Base-by-base conservation (phyloP, 2,797 vertebrate species). In the Aphelocoma californica region DNA sequence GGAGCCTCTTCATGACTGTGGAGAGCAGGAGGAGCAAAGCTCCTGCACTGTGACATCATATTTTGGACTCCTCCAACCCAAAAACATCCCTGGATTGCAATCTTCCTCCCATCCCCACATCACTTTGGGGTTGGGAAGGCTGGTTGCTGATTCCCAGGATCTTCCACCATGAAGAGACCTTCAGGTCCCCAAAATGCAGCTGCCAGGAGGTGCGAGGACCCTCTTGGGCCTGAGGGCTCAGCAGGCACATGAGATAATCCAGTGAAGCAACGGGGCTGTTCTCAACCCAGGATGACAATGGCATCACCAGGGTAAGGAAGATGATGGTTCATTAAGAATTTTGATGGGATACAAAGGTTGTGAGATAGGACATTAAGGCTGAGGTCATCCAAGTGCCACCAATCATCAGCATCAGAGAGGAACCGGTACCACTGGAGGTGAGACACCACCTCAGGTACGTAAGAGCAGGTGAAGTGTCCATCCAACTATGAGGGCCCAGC, bases 391-490 rank as follows among this genome's bases (percentile, higher is more conserved):
- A 5, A 57, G 57, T 16, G 54, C 72, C 69, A 62, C 58, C 71
- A 24, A 3, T 87, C 62, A 72, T 18, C 7, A 0, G 21, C 53
- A 12, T 6, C 1, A 18, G 71, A 54, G 54, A 79, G 66, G 34
- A 94, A 81, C 72, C 1, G 0, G 48, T 25, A 42, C 1, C 3
- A 0, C 77, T 78, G 73, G 65, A 67, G 47, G 65, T 36, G 81
- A 91, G 83, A 80, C 34, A 74, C 21, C 72, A 36, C 93, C 81
- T 86, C 58, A 45, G 81, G 24, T 61, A 90, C 31, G 78, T 61
- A 81, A 70, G 61, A n/a, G 45, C 81, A 79, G 70, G 15, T 92
- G 92, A 94, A 96, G 15, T 87, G 86, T 87, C 84, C 89, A 66
- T 34, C 47, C 5, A 91, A 17, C 86, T 95, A 93, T 91, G 92